Percentiles rank a stretch among this genome's conserved stretches.
phyloP scores from a whole-genome alignment of 2,797 vertebrate species.

The Sciurus vulgaris region DNA sequence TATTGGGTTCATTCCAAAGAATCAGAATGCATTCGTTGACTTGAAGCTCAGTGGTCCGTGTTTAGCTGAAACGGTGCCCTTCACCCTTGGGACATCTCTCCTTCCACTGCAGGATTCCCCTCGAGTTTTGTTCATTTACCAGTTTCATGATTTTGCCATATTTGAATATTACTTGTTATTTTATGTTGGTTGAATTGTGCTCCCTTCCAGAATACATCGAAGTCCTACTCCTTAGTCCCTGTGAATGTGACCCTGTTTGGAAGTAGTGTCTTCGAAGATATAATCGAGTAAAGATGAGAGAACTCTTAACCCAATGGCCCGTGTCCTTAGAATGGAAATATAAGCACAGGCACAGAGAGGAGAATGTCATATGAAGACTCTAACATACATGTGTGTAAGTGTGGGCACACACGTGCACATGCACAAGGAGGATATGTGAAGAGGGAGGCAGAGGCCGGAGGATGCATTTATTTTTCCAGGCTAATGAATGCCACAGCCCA shows the following conservation, averaged over 20 bases:
- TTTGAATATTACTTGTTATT: background rate
- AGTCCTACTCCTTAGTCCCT: background rate
- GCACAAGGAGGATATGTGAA: background rate
- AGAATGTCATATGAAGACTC: background rate
- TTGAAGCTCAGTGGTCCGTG: background rate
- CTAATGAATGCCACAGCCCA: background rate
- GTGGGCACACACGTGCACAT: background rate
- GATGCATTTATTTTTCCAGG: background rate
- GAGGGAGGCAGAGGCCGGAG: background rate
- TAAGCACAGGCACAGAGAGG: background rate
- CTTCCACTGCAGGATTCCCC: background rate
- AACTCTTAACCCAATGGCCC: background rate
- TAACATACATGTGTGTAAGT: accelerated
- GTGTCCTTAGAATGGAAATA: background rate
- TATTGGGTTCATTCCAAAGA: background rate
- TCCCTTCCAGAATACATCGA: background rate
- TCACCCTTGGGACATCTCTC: background rate
- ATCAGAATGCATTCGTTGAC: background rate
- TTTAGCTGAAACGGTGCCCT: background rate
- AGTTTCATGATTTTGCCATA: background rate
- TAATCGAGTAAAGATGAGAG: background rate
- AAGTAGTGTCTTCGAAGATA: background rate
- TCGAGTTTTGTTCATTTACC: background rate
- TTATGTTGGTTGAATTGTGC: background rate
- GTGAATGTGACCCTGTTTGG: background rate